Base-by-base conservation (phyloP, 2,797 vertebrate genomes). In the Poeciliopsis presidionis region DNA sequence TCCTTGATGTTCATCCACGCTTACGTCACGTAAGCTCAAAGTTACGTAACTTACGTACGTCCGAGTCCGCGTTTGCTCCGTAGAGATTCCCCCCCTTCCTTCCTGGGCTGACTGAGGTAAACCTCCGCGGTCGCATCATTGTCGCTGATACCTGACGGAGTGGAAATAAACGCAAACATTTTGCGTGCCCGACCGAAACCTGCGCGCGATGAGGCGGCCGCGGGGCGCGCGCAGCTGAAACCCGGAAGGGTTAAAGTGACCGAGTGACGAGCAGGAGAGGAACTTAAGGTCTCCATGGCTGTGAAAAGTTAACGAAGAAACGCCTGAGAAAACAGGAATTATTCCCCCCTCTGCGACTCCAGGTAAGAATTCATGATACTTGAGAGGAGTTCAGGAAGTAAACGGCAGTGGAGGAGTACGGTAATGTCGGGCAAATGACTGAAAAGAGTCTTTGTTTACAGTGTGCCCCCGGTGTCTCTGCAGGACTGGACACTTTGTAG, bases 241-340 rank as follows among this genome's bases (percentile, higher is more conserved):
- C 51, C 73, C 12, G 85, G 83, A 74, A 72, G 78, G 73, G 78
- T 80, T 72, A 77, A 83, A 78, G 81, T 57, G 82, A 86, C 89
- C 72, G 61, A 87, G 88, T 85, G 84, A 30, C 73, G 78, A 83
- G 73, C 79, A 74, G 71, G 86, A 73, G 78, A 84, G 78, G 77
- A 93, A 92, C 90, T 93, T 92, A 80, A 81, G 84, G 78, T 91
- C 80, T 90, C 74, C 53, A 91, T 93, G 92, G 89, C 90, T 91
- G 86, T 82, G 88, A 93, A 96, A 96, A 96, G 95, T 95, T 95
- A 92, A 93, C 90, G 73, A 81, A 73, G 67, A 81, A 85, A 77
- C 87, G 86, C 82, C 80, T 39, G 91, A 83, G 63, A 90, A 90
- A 89, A 82, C 84, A 79, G 89, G 87, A 88, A 81, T 80, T 86